Base-by-base conservation (phyloP, 2,888 invertebrate species). In the Dusona sp. region DNA sequence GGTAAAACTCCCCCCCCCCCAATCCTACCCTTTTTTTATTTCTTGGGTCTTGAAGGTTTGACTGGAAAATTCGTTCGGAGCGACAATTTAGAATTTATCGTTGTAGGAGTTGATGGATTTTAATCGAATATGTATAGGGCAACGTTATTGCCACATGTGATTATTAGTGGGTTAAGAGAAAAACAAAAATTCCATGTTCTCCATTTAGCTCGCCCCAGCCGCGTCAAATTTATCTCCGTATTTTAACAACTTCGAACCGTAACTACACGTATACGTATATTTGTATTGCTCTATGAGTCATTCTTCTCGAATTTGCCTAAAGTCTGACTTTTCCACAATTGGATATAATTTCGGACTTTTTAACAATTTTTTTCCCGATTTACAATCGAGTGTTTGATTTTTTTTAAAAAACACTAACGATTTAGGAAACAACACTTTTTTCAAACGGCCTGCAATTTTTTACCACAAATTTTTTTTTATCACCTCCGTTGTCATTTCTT, bases 81-180 rank as follows among this genome's bases (percentile, higher is more conserved):
- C 83, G 89, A 91, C 89, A 84, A 83, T 89, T 85, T 90, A 90
- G 88, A 83, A 90, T 88, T 89, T 91, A 90, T 90, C 88, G 88
- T 88, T 89, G 85, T 88, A 88, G 87, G 74, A 84, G 78, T 78
- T 87, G 42, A 86, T 84, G 83, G 83, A 79, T 86, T 85, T 87
- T 81, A 87, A 85, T 85, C 79, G 65, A 85, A 57, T 86, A 88
- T 90, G 89, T 90, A 90, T 91, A 88, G 90, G 88, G 90, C 86
- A 86, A 86, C 82, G 54, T 70, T 87, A 89, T 87, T 91, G 91
- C 90, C 90, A 89, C 80, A 91, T 92, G 92, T 93, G 93, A 93
- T 93, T 91, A 90, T 87, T 91, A 91, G 92, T 91, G 88, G 89
- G 90, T 90, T 92, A 90, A 90, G 91, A 84, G 90, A 78, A 48